These are phyloP conservation scores for Plestiodon gilberti DNA, from an alignment of 2,113 vertebrate genomes.

Conservation along the genomic window DNA sequence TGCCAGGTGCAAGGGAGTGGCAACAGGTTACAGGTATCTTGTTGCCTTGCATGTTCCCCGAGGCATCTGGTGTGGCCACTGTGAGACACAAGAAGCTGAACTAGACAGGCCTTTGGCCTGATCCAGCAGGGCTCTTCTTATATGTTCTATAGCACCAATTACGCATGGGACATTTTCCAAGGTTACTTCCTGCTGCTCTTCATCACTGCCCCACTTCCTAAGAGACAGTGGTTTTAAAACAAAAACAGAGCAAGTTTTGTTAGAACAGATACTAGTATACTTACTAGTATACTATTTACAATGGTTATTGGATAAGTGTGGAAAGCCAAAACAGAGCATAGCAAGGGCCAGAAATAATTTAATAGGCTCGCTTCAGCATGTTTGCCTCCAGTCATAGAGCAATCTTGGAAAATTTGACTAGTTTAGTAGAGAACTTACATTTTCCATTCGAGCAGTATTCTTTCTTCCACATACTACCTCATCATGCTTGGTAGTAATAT, in stretches of 20 bases:
- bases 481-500: slow-evolving; percentile 98
- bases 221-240: neutral
- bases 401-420: neutral
- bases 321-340: neutral
- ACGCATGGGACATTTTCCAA: neutral
- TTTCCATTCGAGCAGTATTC: slow-evolving; percentile 97
- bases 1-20: too few relatives aligned
- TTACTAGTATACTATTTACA: neutral
- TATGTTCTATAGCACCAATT: neutral
- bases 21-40: too few relatives aligned
- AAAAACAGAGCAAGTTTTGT: neutral
- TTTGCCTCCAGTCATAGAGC: neutral
- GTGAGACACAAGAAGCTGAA: too few relatives aligned
- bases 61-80: too few relatives aligned
- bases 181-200: neutral
- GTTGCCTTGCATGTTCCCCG: too few relatives aligned
- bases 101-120: too few relatives aligned
- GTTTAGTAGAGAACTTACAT: slow-evolving; percentile 79
- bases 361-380: neutral
- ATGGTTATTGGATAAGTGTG: neutral
- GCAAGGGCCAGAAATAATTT: neutral
- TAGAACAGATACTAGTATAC: neutral
- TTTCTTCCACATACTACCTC: slow-evolving; percentile 93
- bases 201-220: neutral
- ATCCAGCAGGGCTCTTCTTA: too few relatives aligned